phyloP scores from a whole-genome alignment of 2,888 invertebrate species.

The Oegoconia quadripuncta region DNA sequence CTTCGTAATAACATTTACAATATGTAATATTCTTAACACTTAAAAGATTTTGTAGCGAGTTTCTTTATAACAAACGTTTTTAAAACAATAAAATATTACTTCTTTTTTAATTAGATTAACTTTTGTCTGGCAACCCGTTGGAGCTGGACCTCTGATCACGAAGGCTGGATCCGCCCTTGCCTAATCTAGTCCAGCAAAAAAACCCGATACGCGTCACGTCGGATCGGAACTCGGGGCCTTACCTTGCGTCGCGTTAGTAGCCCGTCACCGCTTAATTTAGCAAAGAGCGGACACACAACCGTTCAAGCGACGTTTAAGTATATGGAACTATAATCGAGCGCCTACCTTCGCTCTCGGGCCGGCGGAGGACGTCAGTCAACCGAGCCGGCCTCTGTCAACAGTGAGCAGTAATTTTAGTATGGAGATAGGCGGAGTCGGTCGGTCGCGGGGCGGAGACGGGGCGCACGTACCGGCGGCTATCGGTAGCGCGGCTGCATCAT shows the following conservation, averaged over 20 bases:
- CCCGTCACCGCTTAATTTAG: slow-evolving; percentile 42
- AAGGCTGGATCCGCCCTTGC: no score
- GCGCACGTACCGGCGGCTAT: slow-evolving; percentile 76
- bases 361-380: slow-evolving; percentile 13
- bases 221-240: slow-evolving; percentile 5
- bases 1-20: no score
- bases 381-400: slow-evolving; percentile 26
- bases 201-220: slow-evolving; percentile 1
- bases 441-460: slow-evolving; percentile 18
- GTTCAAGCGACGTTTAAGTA: slow-evolving; percentile 40
- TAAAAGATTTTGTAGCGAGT: no score
- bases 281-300: slow-evolving; percentile 44
- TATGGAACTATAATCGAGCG: slow-evolving; percentile 32
- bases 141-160: no score
- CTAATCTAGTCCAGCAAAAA: not conserved
- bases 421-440: slow-evolving; percentile 5
- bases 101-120: no score
- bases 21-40: no score
- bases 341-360: slow-evolving; percentile 41
- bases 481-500: slow-evolving; percentile 93
- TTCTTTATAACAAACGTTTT: no score
- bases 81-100: no score
- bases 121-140: no score
- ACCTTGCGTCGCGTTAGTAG: slow-evolving; percentile 31
- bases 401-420: slow-evolving; percentile 18